These are phyloP conservation scores for Casuarius casuarius DNA, from an alignment of 2,113 vertebrate genomes.

Conservation along the genomic window DNA sequence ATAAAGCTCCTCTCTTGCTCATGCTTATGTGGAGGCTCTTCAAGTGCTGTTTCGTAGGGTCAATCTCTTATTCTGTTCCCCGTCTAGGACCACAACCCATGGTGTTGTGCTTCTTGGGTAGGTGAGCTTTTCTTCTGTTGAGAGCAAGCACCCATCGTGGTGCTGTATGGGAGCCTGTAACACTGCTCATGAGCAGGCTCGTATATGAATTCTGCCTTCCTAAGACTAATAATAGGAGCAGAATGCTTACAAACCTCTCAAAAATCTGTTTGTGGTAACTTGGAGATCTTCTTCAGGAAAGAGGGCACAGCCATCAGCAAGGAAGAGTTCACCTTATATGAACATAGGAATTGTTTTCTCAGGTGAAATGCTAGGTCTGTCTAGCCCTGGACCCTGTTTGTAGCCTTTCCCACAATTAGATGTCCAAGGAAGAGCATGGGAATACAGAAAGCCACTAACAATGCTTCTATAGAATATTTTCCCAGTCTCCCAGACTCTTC, in stretches of 20 bases:
- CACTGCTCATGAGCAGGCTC: not conserved
- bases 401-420: not conserved
- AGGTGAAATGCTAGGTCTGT: not conserved
- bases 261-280: not conserved
- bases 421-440: not conserved
- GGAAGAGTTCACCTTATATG: not conserved
- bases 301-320: too few species aligned
- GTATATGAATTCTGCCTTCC: not conserved
- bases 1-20: not conserved
- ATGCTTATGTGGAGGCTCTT: not conserved
- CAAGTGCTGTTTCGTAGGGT: not conserved
- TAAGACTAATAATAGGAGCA: not conserved
- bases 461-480: not conserved
- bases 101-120: not conserved
- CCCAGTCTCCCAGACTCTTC: not conserved
- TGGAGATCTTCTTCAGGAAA: not conserved
- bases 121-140: not conserved
- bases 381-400: not conserved
- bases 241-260: not conserved
- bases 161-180: not conserved
- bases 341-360: not conserved
- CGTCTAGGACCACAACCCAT: accelerated
- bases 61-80: not conserved
- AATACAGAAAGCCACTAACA: not conserved
- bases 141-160: too few species aligned